Percentiles rank a stretch among this genome's conserved stretches.
Conservation (phyloP, 2,113 vertebrate genomes). For the Bambusicola thoracicus region DNA sequence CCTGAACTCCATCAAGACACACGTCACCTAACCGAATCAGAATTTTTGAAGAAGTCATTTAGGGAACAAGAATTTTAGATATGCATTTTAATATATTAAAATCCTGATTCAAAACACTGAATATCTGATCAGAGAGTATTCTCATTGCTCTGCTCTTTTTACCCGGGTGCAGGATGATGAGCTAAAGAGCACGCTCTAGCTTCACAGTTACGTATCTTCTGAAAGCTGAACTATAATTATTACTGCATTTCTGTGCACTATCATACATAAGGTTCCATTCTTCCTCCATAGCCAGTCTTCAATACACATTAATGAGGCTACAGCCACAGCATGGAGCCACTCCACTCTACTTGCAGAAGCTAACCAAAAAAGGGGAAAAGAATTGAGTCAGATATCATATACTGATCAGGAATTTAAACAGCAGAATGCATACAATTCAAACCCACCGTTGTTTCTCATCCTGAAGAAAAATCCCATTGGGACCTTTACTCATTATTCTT, state of each 20-base stretch:
- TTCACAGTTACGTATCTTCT: background rate
- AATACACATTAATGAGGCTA: constrained; percentile 29
- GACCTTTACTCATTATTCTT: background rate
- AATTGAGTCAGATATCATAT: background rate
- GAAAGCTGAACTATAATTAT: background rate
- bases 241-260: constrained; percentile 32
- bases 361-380: background rate
- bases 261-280: constrained; percentile 31
- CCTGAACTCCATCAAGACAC: background rate
- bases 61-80: background rate
- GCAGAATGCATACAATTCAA: background rate
- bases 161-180: constrained; percentile 5
- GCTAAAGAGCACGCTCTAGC: background rate
- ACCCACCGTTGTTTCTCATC: background rate
- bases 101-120: background rate
- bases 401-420: background rate
- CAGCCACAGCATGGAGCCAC: constrained; percentile 35
- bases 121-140: background rate
- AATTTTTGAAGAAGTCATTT: background rate
- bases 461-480: background rate
- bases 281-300: constrained; percentile 18
- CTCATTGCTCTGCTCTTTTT: background rate
- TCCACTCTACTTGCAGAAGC: background rate
- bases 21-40: background rate
- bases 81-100: background rate